Conservation (phyloP, 1,140 invertebrate species). For the Aphidius ervi region DNA sequence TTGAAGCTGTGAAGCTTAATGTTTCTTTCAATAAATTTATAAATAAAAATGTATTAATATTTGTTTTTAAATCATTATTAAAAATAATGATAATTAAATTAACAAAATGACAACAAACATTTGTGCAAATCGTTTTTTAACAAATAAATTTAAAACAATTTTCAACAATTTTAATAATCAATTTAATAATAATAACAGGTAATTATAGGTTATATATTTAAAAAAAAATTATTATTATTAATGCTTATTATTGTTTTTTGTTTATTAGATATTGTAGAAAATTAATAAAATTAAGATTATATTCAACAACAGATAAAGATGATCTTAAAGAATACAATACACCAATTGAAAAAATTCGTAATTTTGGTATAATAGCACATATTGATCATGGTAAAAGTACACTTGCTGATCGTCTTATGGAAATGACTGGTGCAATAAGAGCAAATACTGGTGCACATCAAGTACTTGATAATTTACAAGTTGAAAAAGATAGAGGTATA, state of each 20-base stretch:
- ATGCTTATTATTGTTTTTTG: background rate
- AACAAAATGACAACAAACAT: too few species aligned
- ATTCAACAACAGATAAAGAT: constrained; percentile 27
- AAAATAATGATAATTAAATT: too few species aligned
- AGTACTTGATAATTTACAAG: constrained; percentile 81
- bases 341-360: constrained; percentile 74
- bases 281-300: background rate
- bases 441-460: constrained; percentile 64
- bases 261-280: constrained; percentile 1
- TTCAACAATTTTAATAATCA: too few species aligned
- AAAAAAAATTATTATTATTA: too few species aligned
- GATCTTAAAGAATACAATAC: constrained; percentile 37
- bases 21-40: too few species aligned
- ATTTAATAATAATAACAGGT: too few species aligned
- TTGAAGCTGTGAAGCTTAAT: too few species aligned
- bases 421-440: constrained; percentile 82
- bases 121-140: too few species aligned
- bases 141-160: too few species aligned
- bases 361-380: constrained; percentile 96
- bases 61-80: too few species aligned
- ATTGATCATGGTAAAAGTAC: constrained; percentile 98
- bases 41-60: too few species aligned
- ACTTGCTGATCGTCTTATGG: constrained; percentile 85
- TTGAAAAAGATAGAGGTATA: constrained; percentile 93
- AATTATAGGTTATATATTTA: too few species aligned